Percentiles rank a stretch among this genome's conserved stretches.
phyloP scores from a whole-genome alignment of 2,797 vertebrate genomes.

The Mionectes olivaceus region DNA sequence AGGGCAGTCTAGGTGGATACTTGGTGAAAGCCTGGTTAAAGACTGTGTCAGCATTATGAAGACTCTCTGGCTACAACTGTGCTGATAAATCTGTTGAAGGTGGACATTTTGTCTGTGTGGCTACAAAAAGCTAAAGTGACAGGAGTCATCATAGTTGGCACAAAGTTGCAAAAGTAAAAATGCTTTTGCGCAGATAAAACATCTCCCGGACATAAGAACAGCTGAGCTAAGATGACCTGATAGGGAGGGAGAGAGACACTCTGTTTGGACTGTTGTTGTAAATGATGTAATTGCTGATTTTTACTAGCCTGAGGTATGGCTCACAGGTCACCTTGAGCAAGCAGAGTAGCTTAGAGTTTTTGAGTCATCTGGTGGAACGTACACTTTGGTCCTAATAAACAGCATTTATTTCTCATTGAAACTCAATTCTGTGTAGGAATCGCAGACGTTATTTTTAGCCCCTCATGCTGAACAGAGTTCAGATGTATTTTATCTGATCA shows the following conservation, averaged over 20 bases:
- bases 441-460: neutral
- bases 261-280: neutral
- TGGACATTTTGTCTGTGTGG: neutral
- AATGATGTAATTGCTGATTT: conserved; percentile 25
- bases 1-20: neutral
- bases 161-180: neutral
- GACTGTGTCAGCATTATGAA: neutral
- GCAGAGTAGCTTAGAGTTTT: neutral
- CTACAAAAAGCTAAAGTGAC: neutral
- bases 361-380: conserved; percentile 6
- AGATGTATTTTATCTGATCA: conserved; percentile 3
- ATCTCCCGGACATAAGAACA: neutral
- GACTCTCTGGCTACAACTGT: neutral
- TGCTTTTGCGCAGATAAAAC: neutral
- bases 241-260: neutral
- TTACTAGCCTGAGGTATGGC: neutral
- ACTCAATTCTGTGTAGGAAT: neutral
- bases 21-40: neutral
- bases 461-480: neutral
- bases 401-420: neutral
- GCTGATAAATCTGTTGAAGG: neutral
- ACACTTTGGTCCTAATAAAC: neutral
- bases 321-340: conserved; percentile 40
- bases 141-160: neutral
- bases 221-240: conserved; percentile 31